phyloP scores from a whole-genome alignment of 2,888 invertebrate species.

The Leptarthrus brevirostris region DNA sequence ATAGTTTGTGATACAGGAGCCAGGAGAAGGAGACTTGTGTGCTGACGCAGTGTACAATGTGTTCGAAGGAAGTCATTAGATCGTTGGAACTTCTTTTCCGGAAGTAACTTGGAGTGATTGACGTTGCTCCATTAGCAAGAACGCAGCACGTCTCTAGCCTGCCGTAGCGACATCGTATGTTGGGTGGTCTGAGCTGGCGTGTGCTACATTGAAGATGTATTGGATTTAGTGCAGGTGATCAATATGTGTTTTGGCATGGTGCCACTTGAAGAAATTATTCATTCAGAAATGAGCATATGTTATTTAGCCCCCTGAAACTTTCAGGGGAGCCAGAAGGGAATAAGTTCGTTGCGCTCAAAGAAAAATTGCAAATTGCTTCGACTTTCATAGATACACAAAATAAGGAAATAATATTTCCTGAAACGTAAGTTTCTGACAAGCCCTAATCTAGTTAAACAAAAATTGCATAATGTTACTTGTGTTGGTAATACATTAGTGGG shows the following conservation, averaged over 20 bases:
- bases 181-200: too few species aligned
- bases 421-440: too few species aligned
- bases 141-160: background rate
- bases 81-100: slow-evolving; percentile 44
- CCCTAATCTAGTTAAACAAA: too few species aligned
- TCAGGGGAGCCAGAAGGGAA: too few species aligned
- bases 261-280: slow-evolving; percentile 14
- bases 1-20: slow-evolving; percentile 40
- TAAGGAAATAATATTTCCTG: too few species aligned
- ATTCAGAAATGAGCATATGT: background rate
- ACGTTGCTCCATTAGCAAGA: slow-evolving; percentile 42
- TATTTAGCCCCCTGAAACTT: background rate
- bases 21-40: too few species aligned
- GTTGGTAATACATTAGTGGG: too few species aligned
- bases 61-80: slow-evolving; percentile 49
- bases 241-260: slow-evolving; percentile 20
- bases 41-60: slow-evolving; percentile 48
- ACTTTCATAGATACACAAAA: too few species aligned
- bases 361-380: too few species aligned
- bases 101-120: slow-evolving; percentile 46
- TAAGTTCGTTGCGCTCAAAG: too few species aligned
- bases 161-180: too few species aligned
- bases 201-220: background rate
- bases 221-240: slow-evolving; percentile 35
- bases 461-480: too few species aligned